phyloP scores from a whole-genome alignment of 2,888 invertebrate genomes.

The Drosophila macrospina region DNA sequence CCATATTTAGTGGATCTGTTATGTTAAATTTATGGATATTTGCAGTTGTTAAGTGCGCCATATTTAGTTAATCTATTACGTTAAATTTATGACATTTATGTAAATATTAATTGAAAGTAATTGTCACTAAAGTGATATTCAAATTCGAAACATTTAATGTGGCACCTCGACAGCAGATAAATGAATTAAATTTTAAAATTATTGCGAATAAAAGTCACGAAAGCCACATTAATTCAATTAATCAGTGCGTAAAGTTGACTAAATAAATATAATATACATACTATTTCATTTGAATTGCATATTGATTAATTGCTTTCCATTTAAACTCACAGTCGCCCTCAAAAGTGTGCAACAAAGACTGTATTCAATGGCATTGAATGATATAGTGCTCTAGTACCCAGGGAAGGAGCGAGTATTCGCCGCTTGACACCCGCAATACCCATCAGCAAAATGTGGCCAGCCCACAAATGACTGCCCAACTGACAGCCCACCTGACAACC shows the following conservation, averaged over 20 bases:
- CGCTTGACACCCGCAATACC: conserved; percentile 38
- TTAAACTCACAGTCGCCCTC: background rate
- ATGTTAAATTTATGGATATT: too few species aligned
- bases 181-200: conserved; percentile 11
- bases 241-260: conserved; percentile 5
- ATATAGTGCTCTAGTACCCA: conserved; percentile 36
- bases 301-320: conserved; percentile 40
- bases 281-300: conserved; percentile 23
- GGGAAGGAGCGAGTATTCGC: background rate
- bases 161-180: background rate
- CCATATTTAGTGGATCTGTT: background rate
- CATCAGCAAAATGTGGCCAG: conserved; percentile 44
- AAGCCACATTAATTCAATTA: conserved; percentile 17
- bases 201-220: conserved; percentile 8
- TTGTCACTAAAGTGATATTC: too few species aligned
- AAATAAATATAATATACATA: conserved; percentile 4
- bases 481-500: conserved; percentile 8
- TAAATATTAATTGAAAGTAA: too few species aligned
- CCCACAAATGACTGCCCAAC: too few species aligned
- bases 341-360: conserved; percentile 9
- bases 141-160: too few species aligned
- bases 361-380: conserved; percentile 38
- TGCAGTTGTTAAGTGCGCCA: too few species aligned
- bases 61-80: background rate
- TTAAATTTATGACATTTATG: background rate